These are phyloP conservation scores for Odontamblyopus rebecca DNA, from an alignment of 2,797 vertebrate species.

Conservation along the genomic window DNA sequence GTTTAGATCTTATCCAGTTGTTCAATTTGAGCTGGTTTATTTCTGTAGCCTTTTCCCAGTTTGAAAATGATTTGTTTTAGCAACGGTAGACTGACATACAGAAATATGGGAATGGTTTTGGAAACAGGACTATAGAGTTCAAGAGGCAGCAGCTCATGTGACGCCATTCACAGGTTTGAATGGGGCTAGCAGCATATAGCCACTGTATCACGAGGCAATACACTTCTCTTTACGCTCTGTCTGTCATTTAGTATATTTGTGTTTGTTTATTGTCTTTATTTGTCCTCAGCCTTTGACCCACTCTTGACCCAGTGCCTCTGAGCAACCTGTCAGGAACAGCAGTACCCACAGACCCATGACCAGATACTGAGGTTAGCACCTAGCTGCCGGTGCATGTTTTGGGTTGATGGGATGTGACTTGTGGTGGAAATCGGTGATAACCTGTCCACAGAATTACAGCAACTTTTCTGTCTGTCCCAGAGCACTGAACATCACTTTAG, in stretches of 20 bases:
- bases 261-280: not conserved
- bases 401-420: too few species aligned
- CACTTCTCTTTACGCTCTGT: not conserved
- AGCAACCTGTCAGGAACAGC: too few species aligned
- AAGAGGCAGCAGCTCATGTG: not conserved
- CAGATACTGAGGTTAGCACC: too few species aligned
- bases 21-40: not conserved
- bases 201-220: not conserved
- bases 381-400: too few species aligned
- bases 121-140: not conserved
- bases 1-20: slow-evolving; percentile 17
- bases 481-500: too few species aligned
- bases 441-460: too few species aligned
- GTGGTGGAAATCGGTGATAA: too few species aligned
- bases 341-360: too few species aligned
- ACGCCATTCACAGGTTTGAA: not conserved
- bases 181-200: not conserved
- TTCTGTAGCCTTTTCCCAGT: not conserved
- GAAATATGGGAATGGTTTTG: not conserved
- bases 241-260: not conserved
- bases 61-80: not conserved
- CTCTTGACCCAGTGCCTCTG: not conserved
- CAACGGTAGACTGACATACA: not conserved
- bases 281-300: not conserved
- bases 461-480: too few species aligned